Percentiles rank a stretch among this genome's conserved stretches.
These are phyloP conservation scores for Lithophane semibrunnea DNA, from an alignment of 2,888 invertebrate species.

Conservation along the genomic window DNA sequence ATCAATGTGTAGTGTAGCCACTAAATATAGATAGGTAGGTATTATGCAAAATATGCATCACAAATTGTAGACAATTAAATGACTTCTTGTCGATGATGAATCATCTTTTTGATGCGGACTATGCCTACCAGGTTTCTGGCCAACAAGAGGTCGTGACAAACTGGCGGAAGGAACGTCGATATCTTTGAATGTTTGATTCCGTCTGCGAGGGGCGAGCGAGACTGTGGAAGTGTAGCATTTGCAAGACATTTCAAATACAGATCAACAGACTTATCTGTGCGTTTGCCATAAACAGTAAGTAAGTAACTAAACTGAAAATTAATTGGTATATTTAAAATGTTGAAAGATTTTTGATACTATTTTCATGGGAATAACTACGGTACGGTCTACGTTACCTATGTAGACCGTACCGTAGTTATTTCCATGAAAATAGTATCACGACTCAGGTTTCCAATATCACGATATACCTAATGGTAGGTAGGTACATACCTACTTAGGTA, in stretches of 20 bases:
- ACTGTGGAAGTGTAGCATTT: constrained; percentile 1
- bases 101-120: not conserved
- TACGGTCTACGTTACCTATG: not conserved
- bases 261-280: not conserved
- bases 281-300: not conserved
- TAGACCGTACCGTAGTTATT: not conserved
- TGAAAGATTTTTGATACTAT: not conserved
- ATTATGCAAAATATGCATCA: not conserved
- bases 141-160: constrained; percentile 73
- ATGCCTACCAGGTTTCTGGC: not conserved
- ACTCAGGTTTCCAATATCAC: not conserved
- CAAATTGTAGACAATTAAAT: not conserved
- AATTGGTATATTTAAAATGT: not conserved
- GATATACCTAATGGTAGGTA: not conserved
- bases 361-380: too few relatives aligned
- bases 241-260: constrained; percentile 4
- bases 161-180: constrained; percentile 73
- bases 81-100: not conserved
- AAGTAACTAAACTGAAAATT: not conserved
- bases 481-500: not conserved
- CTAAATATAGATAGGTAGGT: too few relatives aligned
- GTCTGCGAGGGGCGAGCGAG: constrained; percentile 50
- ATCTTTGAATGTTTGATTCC: constrained; percentile 77
- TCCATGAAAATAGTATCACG: not conserved
- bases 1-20: not conserved